Conservation (phyloP, 2,113 vertebrate genomes). For the Cyrtonyx montezumae region DNA sequence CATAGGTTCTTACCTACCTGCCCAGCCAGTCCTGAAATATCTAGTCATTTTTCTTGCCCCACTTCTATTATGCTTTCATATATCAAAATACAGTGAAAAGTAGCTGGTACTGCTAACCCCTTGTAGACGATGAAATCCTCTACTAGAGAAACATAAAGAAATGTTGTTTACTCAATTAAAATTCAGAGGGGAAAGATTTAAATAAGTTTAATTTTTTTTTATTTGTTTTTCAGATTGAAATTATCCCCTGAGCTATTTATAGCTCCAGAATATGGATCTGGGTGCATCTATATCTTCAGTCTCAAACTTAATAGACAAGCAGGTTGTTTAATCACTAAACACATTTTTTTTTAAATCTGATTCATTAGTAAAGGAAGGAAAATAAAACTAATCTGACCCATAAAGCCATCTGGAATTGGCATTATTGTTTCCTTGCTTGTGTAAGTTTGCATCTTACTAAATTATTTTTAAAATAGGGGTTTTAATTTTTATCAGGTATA, state of each 20-base stretch:
- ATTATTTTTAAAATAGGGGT: not conserved
- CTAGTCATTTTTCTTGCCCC: slow-evolving; percentile 37
- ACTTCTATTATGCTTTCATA: slow-evolving; percentile 42
- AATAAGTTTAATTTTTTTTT: not conserved
- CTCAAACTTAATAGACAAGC: not conserved
- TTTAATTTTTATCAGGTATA: not conserved
- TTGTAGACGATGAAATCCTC: not conserved
- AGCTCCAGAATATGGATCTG: not conserved
- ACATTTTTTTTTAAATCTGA: not conserved
- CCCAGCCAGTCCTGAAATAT: not conserved
- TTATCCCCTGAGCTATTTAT: not conserved
- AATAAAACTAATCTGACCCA: not conserved
- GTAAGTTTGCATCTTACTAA: not conserved
- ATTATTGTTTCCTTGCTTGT: not conserved
- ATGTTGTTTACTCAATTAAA: not conserved
- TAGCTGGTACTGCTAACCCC: not conserved
- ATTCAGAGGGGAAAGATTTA: not conserved
- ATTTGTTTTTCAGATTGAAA: not conserved
- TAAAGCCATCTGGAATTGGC: not conserved
- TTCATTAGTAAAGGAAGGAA: not conserved
- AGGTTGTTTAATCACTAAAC: not conserved
- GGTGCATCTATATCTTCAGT: not conserved
- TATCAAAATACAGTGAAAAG: slow-evolving; percentile 15
- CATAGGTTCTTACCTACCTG: not conserved
- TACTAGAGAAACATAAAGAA: not conserved